Percentiles rank a stretch among this genome's conserved stretches.
Evolutionary conservation across 2,888 invertebrate genomes (phyloP).

Genomic region (Cetonia aurata): DNA sequence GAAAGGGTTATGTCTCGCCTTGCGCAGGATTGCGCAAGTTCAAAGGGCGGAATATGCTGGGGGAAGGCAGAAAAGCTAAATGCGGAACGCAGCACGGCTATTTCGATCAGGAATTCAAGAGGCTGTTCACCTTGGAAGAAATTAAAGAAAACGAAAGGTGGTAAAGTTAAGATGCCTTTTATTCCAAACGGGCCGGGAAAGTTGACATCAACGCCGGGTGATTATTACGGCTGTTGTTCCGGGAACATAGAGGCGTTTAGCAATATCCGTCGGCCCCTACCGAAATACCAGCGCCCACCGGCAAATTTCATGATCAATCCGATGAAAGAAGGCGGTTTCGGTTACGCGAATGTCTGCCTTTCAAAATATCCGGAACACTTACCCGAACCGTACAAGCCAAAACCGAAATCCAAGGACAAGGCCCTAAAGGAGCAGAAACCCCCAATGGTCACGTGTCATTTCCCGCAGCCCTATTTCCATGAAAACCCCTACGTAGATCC

Average conservation of each 20-base stretch:
- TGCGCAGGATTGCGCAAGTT: conserved; percentile 51
- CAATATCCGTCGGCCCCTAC: conserved; percentile 47
- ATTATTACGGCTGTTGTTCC: conserved; percentile 69
- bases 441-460: conserved; percentile 57
- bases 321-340: conserved; percentile 68
- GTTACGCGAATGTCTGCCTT: conserved; percentile 68
- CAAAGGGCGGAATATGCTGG: conserved; percentile 60
- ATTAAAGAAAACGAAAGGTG: conserved; percentile 8
- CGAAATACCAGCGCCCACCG: conserved; percentile 49
- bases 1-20: conserved; percentile 58
- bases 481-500: conserved; percentile 63
- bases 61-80: conserved; percentile 63
- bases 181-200: conserved; percentile 63
- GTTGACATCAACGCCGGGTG: conserved; percentile 68
- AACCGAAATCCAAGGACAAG: conserved; percentile 56
- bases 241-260: conserved; percentile 61
- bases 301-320: conserved; percentile 62
- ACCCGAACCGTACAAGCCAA: conserved; percentile 56
- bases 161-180: conserved; percentile 52
- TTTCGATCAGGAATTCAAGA: conserved; percentile 66
- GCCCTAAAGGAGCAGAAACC: conserved; percentile 51
- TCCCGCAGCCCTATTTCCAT: conserved; percentile 63
- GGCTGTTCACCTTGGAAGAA: conserved; percentile 60
- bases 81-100: conserved; percentile 65
- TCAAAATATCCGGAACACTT: conserved; percentile 66